Conservation (phyloP, 2,888 invertebrate species). For the Macaria notata region DNA sequence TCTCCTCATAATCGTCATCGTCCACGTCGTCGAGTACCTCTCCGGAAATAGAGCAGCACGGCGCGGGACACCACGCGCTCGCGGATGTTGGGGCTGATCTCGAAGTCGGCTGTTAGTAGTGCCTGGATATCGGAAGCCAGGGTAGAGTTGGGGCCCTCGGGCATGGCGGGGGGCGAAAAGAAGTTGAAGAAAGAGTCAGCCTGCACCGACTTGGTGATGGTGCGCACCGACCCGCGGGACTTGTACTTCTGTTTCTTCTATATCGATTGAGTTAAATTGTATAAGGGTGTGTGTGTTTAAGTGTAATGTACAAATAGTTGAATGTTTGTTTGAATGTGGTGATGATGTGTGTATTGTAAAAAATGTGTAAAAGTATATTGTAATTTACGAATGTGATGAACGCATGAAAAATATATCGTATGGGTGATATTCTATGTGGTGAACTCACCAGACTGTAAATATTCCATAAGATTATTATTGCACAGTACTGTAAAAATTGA, state of each 20-base stretch:
- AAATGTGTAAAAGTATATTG: slow-evolving; percentile 31
- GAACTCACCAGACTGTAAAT: too few species aligned
- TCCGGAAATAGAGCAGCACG: slow-evolving; percentile 97
- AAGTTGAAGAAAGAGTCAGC: slow-evolving; percentile 99
- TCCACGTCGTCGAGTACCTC: slow-evolving; percentile 91
- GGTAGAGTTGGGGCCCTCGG: slow-evolving; percentile 90
- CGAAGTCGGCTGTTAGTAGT: slow-evolving; percentile 96
- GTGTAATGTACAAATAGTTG: too few species aligned
- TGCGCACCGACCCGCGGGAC: slow-evolving; percentile 95
- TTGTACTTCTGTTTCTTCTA: slow-evolving; percentile 99
- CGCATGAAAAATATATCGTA: slow-evolving; percentile 60
- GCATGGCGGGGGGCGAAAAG: slow-evolving; percentile 95
- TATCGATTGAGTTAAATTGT: slow-evolving; percentile 71
- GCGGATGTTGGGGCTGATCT: slow-evolving; percentile 98
- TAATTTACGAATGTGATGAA: slow-evolving; percentile 80
- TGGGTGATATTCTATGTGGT: too few species aligned
- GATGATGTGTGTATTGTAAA: slow-evolving; percentile 28
- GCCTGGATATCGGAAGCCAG: slow-evolving; percentile 94
- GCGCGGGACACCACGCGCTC: slow-evolving; percentile 99
- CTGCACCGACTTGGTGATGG: slow-evolving; percentile 97
- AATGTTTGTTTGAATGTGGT: too few species aligned
- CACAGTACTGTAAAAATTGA: too few species aligned
- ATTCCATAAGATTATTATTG: too few species aligned
- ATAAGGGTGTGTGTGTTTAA: too few species aligned
- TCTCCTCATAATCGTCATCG: slow-evolving; percentile 87